phyloP scores from a whole-genome alignment of 2,797 vertebrate genomes.

The Acrossocheilus wenchowensis region DNA sequence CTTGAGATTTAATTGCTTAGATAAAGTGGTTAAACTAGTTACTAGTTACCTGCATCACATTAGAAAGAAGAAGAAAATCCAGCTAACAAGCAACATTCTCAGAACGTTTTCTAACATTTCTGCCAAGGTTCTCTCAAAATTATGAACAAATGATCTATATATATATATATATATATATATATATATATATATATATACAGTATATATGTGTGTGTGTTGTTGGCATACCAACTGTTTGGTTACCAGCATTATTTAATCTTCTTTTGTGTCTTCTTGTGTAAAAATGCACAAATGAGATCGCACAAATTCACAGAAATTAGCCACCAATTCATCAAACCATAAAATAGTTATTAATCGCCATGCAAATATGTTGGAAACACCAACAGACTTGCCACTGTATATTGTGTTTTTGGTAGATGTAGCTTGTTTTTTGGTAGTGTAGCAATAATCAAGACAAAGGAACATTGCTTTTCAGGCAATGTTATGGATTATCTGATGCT shows the following conservation, averaged over 20 bases:
- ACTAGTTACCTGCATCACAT: neutral
- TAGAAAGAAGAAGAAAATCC: neutral
- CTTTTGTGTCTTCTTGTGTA: neutral
- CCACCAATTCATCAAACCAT: neutral
- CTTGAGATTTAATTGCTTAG: neutral
- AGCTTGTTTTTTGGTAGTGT: neutral
- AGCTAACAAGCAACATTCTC: neutral
- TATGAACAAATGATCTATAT: neutral
- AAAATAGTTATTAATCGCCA: neutral
- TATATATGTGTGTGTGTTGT: too few relatives aligned
- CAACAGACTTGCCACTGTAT: neutral
- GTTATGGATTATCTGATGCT: neutral
- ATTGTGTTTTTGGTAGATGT: neutral
- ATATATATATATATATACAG: too few relatives aligned
- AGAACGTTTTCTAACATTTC: neutral
- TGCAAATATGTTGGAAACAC: neutral
- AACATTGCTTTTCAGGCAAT: neutral
- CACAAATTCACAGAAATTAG: neutral
- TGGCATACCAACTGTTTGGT: neutral
- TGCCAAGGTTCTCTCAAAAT: neutral
- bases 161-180: too few relatives aligned
- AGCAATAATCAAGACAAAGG: neutral
- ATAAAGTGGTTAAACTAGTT: neutral
- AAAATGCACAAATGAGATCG: neutral
- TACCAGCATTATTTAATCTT: neutral